Percentiles rank a stretch among this genome's conserved stretches.
Conservation (phyloP, 2,888 invertebrate genomes). For the Cataglyphis livida region DNA sequence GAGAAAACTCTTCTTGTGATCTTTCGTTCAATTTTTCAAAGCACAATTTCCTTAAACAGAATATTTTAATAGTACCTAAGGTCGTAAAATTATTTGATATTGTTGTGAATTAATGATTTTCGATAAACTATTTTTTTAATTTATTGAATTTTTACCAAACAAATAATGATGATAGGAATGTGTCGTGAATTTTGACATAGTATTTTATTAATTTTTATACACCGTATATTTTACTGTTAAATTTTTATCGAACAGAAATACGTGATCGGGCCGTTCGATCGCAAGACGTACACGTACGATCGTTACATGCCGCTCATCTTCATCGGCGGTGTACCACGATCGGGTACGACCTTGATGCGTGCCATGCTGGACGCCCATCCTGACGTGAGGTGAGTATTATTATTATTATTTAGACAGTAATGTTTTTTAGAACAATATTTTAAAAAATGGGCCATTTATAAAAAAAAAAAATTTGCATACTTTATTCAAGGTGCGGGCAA, state of each 20-base stretch:
- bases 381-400: constrained; percentile 91
- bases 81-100: not conserved
- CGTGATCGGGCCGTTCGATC: constrained; percentile 88
- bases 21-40: not conserved
- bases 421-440: not conserved
- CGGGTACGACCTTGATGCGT: constrained; percentile 98
- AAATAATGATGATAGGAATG: not conserved
- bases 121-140: not conserved
- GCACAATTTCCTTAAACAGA: not conserved
- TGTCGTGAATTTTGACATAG: not conserved
- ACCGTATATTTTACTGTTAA: not conserved
- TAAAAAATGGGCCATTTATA: not conserved
- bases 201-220: not conserved
- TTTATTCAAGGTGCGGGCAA: constrained; percentile 93
- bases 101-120: constrained; percentile 19
- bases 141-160: not conserved
- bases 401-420: not conserved
- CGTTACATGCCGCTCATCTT: constrained; percentile 97
- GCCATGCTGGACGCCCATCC: constrained; percentile 99
- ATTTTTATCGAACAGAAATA: constrained; percentile 86
- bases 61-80: not conserved
- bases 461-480: not conserved
- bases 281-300: constrained; percentile 91
- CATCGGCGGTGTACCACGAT: constrained; percentile 98
- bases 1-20: not conserved